Conservation (phyloP, 2,113 vertebrate species). For the Cyanistes caeruleus region DNA sequence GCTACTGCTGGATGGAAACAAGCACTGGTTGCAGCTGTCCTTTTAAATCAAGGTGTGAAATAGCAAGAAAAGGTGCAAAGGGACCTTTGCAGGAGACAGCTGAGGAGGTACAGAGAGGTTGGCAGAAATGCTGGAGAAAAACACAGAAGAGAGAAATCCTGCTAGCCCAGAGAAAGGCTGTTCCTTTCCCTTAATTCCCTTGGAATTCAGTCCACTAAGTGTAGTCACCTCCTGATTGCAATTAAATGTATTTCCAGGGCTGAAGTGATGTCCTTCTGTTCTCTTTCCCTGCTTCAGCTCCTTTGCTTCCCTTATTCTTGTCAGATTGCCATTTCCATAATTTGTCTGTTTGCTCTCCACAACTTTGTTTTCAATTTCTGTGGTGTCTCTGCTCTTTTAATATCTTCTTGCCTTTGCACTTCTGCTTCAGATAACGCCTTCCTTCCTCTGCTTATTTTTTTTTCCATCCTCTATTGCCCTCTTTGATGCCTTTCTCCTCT, state of each 20-base stretch:
- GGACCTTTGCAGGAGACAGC: background rate
- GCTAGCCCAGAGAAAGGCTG: background rate
- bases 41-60: background rate
- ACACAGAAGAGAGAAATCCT: background rate
- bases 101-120: background rate
- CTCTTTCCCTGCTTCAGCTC: background rate
- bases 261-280: background rate
- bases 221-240: background rate
- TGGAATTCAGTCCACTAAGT: background rate
- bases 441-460: conserved; percentile 6
- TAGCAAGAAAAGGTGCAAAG: background rate
- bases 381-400: background rate
- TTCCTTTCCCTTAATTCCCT: background rate
- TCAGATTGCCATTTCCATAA: background rate
- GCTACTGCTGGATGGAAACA: background rate
- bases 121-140: background rate
- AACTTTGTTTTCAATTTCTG: background rate
- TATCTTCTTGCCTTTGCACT: background rate
- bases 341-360: background rate
- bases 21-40: background rate
- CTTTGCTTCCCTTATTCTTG: background rate
- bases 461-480: conserved; percentile 30
- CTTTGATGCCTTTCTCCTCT: conserved; percentile 25
- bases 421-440: background rate
- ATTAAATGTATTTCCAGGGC: background rate